phyloP scores from a whole-genome alignment of 2,113 vertebrate species.

The Rattus norvegicus region GRCr8 NC_086021.1:142392001-142392500 shows the following conservation, averaged over 20 bases:
- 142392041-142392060: rapidly evolving
- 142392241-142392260: neutral
- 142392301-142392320: neutral
- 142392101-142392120: neutral
- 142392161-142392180: neutral
- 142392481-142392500: neutral
- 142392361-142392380: neutral
- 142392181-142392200: neutral
- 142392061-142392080: neutral
- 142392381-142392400: neutral
- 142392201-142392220: neutral
- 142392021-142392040: neutral
- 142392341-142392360: constrained; percentile 37
- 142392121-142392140: neutral
- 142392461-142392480: neutral
- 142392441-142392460: neutral
- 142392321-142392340: neutral
- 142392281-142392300: neutral
- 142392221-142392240: neutral
- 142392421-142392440: neutral
- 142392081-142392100: neutral
- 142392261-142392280: neutral
- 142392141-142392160: neutral
- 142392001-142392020: neutral
- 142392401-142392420: neutral